Base-by-base conservation (phyloP, 1,140 invertebrate species). In the Semibalanus balanoides region DNA sequence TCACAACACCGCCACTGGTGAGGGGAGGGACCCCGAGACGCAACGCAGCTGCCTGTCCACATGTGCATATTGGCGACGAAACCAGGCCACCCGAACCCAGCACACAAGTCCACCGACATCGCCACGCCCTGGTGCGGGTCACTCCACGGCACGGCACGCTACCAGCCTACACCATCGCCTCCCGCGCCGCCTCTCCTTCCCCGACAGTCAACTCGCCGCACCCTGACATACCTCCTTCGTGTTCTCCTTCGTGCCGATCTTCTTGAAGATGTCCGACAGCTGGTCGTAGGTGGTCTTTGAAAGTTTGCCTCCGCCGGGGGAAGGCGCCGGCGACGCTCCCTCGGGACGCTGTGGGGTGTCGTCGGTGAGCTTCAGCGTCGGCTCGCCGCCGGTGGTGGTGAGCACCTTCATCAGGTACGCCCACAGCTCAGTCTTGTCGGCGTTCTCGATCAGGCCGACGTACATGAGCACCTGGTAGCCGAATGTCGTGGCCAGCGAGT, bases 171-270 rank as follows among this genome's bases (percentile, higher is more conserved):
- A n/a, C n/a, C n/a, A n/a, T n/a, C n/a, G n/a, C n/a, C n/a, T n/a
- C n/a, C n/a, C n/a, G n/a, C n/a, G n/a, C n/a, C n/a, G n/a, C n/a
- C n/a, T n/a, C n/a, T n/a, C n/a, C n/a, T n/a, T n/a, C n/a, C n/a
- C n/a, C n/a, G n/a, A n/a, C n/a, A n/a, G n/a, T n/a, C n/a, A n/a
- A n/a, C n/a, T n/a, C 28, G 25, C 7, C 69, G 7, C 69, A 70
- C 25, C 28, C 43, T 28, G 28, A 78, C 76, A 73, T 82, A 89
- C 88, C 82, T 95, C 93, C 83, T 91, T 90, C 1, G 92, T 93
- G 78, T 93, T 91, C 79, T 95, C 91, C 82, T 93, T 94, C 27
- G 90, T 92, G 30, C 93, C 94, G 80, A 97, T 96, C 80, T 96
- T 91, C 82, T 93, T 93, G 80, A 97, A 94, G 81, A 97, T 97